Base-by-base conservation (phyloP, 2,113 vertebrate genomes). In the Tupaia chinensis region DNA sequence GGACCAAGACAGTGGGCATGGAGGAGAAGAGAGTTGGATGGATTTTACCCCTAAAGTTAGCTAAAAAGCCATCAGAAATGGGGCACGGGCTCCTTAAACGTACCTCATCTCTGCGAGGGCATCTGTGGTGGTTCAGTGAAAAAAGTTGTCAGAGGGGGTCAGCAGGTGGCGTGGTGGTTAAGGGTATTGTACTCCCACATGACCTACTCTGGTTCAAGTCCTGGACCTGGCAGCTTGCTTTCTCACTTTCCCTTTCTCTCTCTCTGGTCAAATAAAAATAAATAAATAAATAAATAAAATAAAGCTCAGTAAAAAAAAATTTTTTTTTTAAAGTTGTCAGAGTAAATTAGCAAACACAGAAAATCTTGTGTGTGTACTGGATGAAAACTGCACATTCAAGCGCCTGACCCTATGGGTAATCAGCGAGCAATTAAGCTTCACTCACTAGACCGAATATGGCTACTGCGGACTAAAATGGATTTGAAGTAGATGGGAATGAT, bases 401-500 rank as follows among this genome's bases (percentile, higher is more conserved):
- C 13, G 10, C 72, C 92, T 92, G 87, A 90, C 92, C 94, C 80
- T 22, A 7, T 44, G 34, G 69, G 87, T 78, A 90, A 95, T 97
- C 93, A 95, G 90, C 58, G 61, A 93, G 92, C 77, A 93, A 93
- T 92, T 61, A 93, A 74, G 73, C 54, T n/a, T 53, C 0, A 3
- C 66, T 87, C 13, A 2, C 76, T 87, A 89, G 95, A 93, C 84
- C 53, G 90, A 92, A 65, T 95, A 94, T 32, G 76, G 87, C 77
- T 70, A 23, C 81, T 76, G 68, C n/a, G 14, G 77, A 72, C 92
- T 69, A 34, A 95, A 94, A 96, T 95, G 92, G 92, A 84, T 94
- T 65, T 96, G 87, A 95, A 97, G 92, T 29, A 89, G 89, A 63
- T 65, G 56, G 22, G 80, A 69, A 53, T 85, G 96, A 97, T 80